Conservation (phyloP, 2,888 invertebrate genomes). For the Aricia artaxerxes region DNA sequence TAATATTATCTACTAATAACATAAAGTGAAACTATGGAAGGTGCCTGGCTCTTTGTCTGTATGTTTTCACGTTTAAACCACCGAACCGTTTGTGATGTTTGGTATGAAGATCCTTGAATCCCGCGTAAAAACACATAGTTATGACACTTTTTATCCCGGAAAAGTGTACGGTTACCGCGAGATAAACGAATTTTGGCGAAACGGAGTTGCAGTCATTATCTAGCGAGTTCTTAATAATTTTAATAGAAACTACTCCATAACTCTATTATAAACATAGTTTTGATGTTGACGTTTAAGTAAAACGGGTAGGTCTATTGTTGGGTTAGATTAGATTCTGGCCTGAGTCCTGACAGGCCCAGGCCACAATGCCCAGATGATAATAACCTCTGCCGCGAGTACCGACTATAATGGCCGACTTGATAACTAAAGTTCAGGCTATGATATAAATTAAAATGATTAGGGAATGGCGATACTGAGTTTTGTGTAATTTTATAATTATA, state of each 20-base stretch:
- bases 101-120: too few species aligned
- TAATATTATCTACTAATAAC: too few species aligned
- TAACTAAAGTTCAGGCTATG: neutral
- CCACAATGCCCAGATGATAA: slow-evolving; percentile 37
- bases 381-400: slow-evolving; percentile 17
- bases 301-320: slow-evolving; percentile 30
- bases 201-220: too few species aligned
- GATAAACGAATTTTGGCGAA: too few species aligned
- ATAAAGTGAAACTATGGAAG: too few species aligned
- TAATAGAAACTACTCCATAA: neutral
- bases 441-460: slow-evolving; percentile 14
- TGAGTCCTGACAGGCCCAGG: slow-evolving; percentile 1
- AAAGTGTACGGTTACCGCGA: too few species aligned
- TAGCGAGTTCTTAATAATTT: neutral
- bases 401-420: neutral
- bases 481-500: neutral
- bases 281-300: slow-evolving; percentile 28
- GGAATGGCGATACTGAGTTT: neutral
- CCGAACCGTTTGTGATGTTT: too few species aligned
- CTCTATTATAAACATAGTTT: slow-evolving; percentile 16
- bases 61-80: too few species aligned
- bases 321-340: slow-evolving; percentile 28
- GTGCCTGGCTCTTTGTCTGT: too few species aligned
- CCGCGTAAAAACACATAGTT: too few species aligned
- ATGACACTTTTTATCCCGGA: too few species aligned